phyloP scores from a whole-genome alignment of 1,140 invertebrate genomes.

The Luehdorfia chinensis region DNA sequence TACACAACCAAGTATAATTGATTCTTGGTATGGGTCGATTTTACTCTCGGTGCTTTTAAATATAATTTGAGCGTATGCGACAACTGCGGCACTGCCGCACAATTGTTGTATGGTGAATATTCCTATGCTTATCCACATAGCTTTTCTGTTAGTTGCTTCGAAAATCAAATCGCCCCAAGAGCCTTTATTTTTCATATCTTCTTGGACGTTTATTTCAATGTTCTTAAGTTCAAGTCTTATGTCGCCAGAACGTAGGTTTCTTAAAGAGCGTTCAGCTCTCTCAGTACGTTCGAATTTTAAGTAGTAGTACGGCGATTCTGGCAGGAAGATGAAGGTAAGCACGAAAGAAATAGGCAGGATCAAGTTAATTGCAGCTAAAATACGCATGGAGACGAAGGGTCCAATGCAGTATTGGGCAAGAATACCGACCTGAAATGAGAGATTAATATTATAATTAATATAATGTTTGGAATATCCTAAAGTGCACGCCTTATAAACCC shows the following conservation, averaged over 20 bases:
- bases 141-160: conserved; percentile 80
- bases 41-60: conserved; percentile 77
- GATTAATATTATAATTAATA: conserved; percentile 16
- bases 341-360: conserved; percentile 77
- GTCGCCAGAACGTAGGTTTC: conserved; percentile 76
- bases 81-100: conserved; percentile 85
- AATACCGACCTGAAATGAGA: conserved; percentile 80
- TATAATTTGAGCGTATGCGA: conserved; percentile 86
- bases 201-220: conserved; percentile 79
- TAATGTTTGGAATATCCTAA: no score
- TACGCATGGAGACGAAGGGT: conserved; percentile 77
- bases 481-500: no score
- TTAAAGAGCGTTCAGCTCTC: conserved; percentile 72
- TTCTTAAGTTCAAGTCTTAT: conserved; percentile 80
- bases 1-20: conserved; percentile 82
- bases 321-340: conserved; percentile 76
- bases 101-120: conserved; percentile 86
- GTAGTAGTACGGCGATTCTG: conserved; percentile 80
- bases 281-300: conserved; percentile 73
- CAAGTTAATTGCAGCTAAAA: conserved; percentile 78
- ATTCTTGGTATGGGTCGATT: conserved; percentile 73
- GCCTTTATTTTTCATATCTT: conserved; percentile 75
- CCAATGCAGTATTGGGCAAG: conserved; percentile 83
- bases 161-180: conserved; percentile 79
- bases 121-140: conserved; percentile 79